These are phyloP conservation scores for Chrysogorgia sp. DNA, from an alignment of 92 coral and sea anemone species.

Conservation along the genomic window DNA sequence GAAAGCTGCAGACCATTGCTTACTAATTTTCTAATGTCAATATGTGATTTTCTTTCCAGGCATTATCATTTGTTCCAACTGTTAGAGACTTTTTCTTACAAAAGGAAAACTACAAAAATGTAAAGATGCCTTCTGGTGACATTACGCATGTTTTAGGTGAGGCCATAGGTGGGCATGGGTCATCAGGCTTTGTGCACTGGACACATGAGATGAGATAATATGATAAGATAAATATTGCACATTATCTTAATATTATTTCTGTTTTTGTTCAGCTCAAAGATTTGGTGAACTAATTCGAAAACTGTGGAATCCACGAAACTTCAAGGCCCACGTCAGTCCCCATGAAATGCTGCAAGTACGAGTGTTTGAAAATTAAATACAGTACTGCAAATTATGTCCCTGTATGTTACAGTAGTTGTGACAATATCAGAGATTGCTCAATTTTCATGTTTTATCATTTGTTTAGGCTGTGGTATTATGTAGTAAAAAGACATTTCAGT, in stretches of 20 bases:
- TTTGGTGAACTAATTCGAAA: constrained; percentile 92
- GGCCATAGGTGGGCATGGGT: background rate
- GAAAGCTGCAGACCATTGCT: too few relatives aligned
- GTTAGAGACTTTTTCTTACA: constrained; percentile 84
- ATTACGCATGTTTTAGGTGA: constrained; percentile 84
- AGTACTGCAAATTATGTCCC: background rate
- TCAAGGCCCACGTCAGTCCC: constrained; percentile 98
- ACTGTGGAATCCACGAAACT: constrained; percentile 96
- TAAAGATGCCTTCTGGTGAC: constrained; percentile 95
- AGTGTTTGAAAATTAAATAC: background rate
- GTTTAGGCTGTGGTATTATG: constrained; percentile 94
- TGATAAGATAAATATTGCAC: background rate
- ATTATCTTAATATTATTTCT: background rate
- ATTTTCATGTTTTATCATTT: background rate
- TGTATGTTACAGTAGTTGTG: background rate
- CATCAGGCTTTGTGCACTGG: background rate
- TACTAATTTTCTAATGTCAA: too few relatives aligned
- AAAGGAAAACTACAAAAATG: constrained; percentile 82
- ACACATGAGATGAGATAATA: too few relatives aligned
- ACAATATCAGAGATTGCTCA: background rate
- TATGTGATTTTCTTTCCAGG: constrained; percentile 60
- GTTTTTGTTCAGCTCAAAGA: constrained; percentile 70
- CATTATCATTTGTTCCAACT: constrained; percentile 96
- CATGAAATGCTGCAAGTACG: constrained; percentile 97
- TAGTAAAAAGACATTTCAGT: constrained; percentile 94